phyloP scores from a whole-genome alignment of 1,140 invertebrate genomes.

The Campodea augens region DNA sequence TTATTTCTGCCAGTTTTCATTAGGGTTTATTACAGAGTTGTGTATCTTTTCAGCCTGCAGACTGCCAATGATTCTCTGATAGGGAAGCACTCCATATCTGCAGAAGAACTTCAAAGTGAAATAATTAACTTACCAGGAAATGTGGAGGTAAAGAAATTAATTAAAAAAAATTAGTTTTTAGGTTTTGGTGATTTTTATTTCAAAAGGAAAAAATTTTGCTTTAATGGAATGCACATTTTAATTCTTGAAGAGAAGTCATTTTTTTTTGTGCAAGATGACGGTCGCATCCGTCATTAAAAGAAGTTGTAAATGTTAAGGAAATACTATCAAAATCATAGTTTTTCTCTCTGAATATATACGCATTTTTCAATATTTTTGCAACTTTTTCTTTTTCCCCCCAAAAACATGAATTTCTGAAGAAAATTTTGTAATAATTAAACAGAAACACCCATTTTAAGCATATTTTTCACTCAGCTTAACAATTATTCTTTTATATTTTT shows the following conservation, averaged over 20 bases:
- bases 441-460: too few relatives aligned
- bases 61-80: conserved; percentile 70
- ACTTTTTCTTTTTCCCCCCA: background rate
- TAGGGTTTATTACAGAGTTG: too few relatives aligned
- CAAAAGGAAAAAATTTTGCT: conserved; percentile 1
- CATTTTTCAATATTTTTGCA: too few relatives aligned
- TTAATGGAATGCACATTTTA: conserved; percentile 3
- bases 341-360: too few relatives aligned
- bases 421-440: too few relatives aligned
- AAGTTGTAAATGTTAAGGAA: too few relatives aligned
- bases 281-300: too few relatives aligned
- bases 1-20: too few relatives aligned
- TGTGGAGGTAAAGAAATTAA: conserved; percentile 41
- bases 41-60: conserved; percentile 42
- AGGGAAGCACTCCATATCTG: conserved; percentile 67
- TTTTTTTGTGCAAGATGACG: too few relatives aligned
- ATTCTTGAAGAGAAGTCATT: conserved; percentile 1
- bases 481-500: conserved; percentile 3
- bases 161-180: too few relatives aligned
- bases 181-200: conserved; percentile 2
- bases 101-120: conserved; percentile 75
- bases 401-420: conserved; percentile 5
- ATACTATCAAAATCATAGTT: too few relatives aligned
- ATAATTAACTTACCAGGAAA: conserved; percentile 80
- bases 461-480: too few relatives aligned